Percentiles rank a stretch among this genome's conserved stretches.
phyloP scores from a whole-genome alignment of 2,797 vertebrate species.

The Echeneis naucrates region DNA sequence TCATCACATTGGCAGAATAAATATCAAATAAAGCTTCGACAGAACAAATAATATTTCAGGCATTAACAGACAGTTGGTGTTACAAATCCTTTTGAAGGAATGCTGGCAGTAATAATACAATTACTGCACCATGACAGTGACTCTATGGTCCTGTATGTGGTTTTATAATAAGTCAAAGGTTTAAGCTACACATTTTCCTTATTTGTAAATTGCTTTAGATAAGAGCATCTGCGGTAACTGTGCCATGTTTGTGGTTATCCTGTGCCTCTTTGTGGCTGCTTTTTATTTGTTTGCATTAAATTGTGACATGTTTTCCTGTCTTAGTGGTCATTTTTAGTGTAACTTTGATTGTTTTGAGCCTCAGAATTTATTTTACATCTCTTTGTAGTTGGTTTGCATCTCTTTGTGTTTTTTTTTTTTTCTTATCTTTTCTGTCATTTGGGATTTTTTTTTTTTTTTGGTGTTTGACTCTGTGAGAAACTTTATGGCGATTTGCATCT shows the following conservation, averaged over 20 bases:
- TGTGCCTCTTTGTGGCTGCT: not conserved
- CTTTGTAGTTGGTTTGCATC: not conserved
- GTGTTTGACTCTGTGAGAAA: not conserved
- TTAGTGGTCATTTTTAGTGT: not conserved
- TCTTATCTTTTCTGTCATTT: not conserved
- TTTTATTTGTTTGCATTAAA: not conserved
- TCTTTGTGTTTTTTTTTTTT: not conserved
- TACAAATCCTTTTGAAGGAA: constrained; percentile 44
- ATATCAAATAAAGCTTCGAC: constrained; percentile 18
- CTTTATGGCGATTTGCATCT: not conserved
- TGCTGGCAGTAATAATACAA: not conserved
- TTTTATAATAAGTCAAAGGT: too few species aligned
- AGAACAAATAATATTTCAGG: constrained; percentile 10
- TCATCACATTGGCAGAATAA: constrained; percentile 19
- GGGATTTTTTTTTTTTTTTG: too few species aligned
- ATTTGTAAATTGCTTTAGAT: too few species aligned
- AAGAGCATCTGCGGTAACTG: too few species aligned
- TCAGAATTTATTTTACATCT: not conserved
- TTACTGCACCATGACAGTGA: not conserved
- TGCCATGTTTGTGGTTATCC: not conserved
- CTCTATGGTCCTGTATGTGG: too few species aligned
- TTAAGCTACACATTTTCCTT: too few species aligned
- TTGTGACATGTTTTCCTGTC: too few species aligned
- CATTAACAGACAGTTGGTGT: constrained; percentile 19
- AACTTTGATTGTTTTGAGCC: not conserved